Percentiles rank a stretch among this genome's conserved stretches.
Conservation (phyloP, 2,797 vertebrate species). For the Myioborus melanocephalus region DNA sequence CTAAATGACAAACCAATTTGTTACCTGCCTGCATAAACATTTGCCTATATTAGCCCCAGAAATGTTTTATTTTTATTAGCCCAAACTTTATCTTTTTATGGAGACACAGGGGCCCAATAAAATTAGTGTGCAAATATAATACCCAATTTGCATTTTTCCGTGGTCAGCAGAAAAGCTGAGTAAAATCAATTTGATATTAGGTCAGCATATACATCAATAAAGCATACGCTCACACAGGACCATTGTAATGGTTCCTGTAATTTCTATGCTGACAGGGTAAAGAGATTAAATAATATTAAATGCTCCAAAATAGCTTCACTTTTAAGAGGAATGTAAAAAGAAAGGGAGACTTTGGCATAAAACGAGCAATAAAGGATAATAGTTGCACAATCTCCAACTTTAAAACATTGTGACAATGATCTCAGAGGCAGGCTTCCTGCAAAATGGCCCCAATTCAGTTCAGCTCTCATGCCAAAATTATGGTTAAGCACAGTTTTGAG, state of each 20-base stretch:
- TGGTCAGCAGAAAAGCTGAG: slow-evolving; percentile 87
- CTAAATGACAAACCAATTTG: slow-evolving; percentile 83
- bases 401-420: slow-evolving; percentile 11
- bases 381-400: slow-evolving; percentile 23
- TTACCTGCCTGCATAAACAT: slow-evolving; percentile 81
- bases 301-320: slow-evolving; percentile 44
- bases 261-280: slow-evolving; percentile 58
- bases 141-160: slow-evolving; percentile 89
- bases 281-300: slow-evolving; percentile 64
- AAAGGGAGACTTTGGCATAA: slow-evolving; percentile 45
- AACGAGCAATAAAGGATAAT: slow-evolving; percentile 42
- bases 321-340: slow-evolving; percentile 58
- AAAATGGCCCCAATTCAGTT: not conserved
- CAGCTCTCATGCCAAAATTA: not conserved
- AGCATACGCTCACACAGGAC: slow-evolving; percentile 76
- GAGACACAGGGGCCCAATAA: slow-evolving; percentile 78
- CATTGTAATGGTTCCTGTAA: slow-evolving; percentile 68
- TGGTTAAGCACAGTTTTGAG: not conserved
- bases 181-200: slow-evolving; percentile 88
- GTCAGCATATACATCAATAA: slow-evolving; percentile 89
- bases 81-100: slow-evolving; percentile 79
- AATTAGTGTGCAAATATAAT: slow-evolving; percentile 86
- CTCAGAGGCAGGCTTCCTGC: not conserved
- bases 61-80: slow-evolving; percentile 88
- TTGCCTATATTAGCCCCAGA: slow-evolving; percentile 77